Base-by-base conservation (phyloP, 2,797 vertebrate genomes). In the Philypnodon macrostomus region DNA sequence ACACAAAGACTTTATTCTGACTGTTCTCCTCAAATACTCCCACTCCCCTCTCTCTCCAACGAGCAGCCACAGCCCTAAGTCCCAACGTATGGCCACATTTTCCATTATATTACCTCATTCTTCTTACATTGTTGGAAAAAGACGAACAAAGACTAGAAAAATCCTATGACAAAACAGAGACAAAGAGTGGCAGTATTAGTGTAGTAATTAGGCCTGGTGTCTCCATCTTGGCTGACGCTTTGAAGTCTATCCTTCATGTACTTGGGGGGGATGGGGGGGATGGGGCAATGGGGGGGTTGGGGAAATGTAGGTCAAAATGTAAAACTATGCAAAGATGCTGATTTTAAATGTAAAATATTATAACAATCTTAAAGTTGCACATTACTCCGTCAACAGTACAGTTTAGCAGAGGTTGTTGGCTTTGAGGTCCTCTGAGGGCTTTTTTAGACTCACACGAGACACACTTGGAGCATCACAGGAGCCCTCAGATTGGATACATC, bases 1-100 rank as follows among this genome's bases (percentile, higher is more conserved):
- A 85, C 79, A 89, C 87, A 90, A 85, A 85, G 81, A 57, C 68
- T 67, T 69, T 74, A 77, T 88, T 87, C 80, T 87, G 58, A 59
- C 72, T 71, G 48, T 2, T 50, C 63, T 31, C 10, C 56, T 26
- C 33, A 68, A 73, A 81, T 73, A 63, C 27, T 73, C 67, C 62
- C 73, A 50, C 39, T 57, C 67, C 36, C 68, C 55, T 53, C 54
- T 56, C 50, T 45, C 27, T 15, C 21, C 3, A 23, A 49, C 68
- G 65, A 57, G 66, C 77, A n/a, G n/a, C n/a, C n/a, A 47, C 73
- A n/a, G 41, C 37, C 34, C 38, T 3, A 5, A 39, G 27, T 70
- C 37, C 0, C 13, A 38, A 49, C 13, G 24, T n/a, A 21, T 56
- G 47, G 66, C 36, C 52, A 61, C 39, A 39, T 71, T 78, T 70